Base-by-base conservation (phyloP, 2,888 invertebrate species). In the Globia sparganii region DNA sequence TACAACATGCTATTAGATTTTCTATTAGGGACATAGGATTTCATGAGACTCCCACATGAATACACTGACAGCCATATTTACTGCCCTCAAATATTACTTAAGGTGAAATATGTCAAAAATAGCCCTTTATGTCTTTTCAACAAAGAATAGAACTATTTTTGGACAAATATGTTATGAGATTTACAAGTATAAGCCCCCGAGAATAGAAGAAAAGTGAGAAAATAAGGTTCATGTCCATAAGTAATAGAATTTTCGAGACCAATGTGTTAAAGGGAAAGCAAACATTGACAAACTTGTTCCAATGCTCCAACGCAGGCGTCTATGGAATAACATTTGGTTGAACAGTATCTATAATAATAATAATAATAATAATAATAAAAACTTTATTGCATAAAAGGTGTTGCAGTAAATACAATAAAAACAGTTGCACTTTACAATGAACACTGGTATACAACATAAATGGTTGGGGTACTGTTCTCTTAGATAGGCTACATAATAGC, bases 21-120 rank as follows among this genome's bases (percentile, higher is more conserved):
- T 75, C 68, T 69, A 69, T 73, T 62, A 74, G 34, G 61, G 53
- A 53, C 86, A 72, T 71, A 53, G 65, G 37, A 72, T 65, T 78
- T 67, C 53, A 28, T 15, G 69, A 67, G n/a, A 59, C 13, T 81
- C 86, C 86, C 83, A 28, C 37, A 69, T 62, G 86, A 72, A 71
- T 80, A 71, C 77, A 43, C 15, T 69, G 68, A 28, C 86, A 85
- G n/a, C 5, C 43, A 66, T 76, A 85, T 80, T 66, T 82, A 83
- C 61, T 65, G 28, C 28, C 56, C 58, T 61, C 49, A 62, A 85
- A 82, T 85, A 81, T 72, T 77, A 80, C 70, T 71, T 73, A 66
- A 67, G 21, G 31, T 53, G 46, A 75, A 80, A 82, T 66, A 46
- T 75, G 78, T 72, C 58, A 56, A 69, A 71, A 72, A 74, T 59